Evolutionary conservation across 2,797 vertebrate genomes (phyloP), one percentile per base, ranked within the genome.

Genomic region (Artibeus lituratus): DNA sequence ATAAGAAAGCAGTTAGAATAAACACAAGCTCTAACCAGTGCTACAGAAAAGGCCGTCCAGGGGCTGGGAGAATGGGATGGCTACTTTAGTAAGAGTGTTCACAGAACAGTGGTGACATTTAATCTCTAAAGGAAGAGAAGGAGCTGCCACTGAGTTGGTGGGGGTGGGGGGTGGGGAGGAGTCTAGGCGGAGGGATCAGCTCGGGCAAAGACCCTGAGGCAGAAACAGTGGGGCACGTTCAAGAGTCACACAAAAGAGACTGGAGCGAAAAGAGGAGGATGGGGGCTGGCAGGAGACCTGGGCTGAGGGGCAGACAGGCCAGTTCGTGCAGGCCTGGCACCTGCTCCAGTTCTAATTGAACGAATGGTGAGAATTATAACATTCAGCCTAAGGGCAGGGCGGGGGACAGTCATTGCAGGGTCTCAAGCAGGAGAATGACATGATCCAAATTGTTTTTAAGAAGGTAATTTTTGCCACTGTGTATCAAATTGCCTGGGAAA

Each of bases 101-200:
- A 1, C 3, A 6, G 29, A 65, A 53, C 29, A 51, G 5, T 16
- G 35, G 19, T 10, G 9, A 37, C 9, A 2, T 15, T 69, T 59
- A 39, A 8, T n/a, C 42, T 55, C 77, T 70, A 24, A 22, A 24
- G 44, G 51, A 47, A 2, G 24, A 72, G 37, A 51, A 89, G 29
- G 55, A 67, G 47, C 32, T 67, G 49, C 22, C 26, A 0, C 29
- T n/a, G 82, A 69, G 37, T 5, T 5, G 9, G 16, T 7, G 18
- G n/a, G 15, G 10, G 8, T 5, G 19, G n/a, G 4, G 1, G 1
- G 18, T 5, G 19, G 14, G 12, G 9, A 32, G 15, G 16, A 47
- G n/a, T 24, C 51, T n/a, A 6, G 44, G 67, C 3, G 19, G 37
- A 70, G 24, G 35, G n/a, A 37, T 19, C 24, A 24, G 65, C 6